Evolutionary conservation across 2,888 invertebrate genomes (phyloP).

Genomic region (Diarsia rubi): DNA sequence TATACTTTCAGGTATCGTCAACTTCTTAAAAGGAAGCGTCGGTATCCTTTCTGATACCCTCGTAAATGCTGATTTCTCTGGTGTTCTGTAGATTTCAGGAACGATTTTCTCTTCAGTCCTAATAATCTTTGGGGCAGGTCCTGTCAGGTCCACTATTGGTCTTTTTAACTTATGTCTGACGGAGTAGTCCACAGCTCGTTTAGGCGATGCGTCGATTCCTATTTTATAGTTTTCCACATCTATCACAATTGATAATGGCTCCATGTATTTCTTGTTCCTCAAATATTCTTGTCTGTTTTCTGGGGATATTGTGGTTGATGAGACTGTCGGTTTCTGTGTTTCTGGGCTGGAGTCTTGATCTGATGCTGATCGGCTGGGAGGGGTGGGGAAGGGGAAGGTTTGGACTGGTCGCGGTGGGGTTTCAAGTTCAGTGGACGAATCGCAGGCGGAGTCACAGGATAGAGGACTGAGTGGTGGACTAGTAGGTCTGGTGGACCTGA

Average conservation of each 20-base stretch:
- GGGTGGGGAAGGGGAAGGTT: conserved; percentile 89
- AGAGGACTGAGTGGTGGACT: conserved; percentile 94
- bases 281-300: conserved; percentile 83
- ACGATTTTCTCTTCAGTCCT: conserved; percentile 75
- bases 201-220: conserved; percentile 87
- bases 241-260: conserved; percentile 87
- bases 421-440: conserved; percentile 90
- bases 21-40: conserved; percentile 71
- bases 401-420: conserved; percentile 88
- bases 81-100: conserved; percentile 66
- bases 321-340: conserved; percentile 88
- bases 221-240: conserved; percentile 89
- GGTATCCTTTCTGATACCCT: conserved; percentile 73
- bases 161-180: conserved; percentile 85
- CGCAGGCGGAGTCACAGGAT: conserved; percentile 93
- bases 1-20: conserved; percentile 83
- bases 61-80: conserved; percentile 80
- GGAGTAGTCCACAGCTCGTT: conserved; percentile 88
- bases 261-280: conserved; percentile 84
- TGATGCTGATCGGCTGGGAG: conserved; percentile 91
- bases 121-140: conserved; percentile 80
- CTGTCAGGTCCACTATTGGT: conserved; percentile 77
- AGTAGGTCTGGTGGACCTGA: conserved; percentile 84
- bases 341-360: conserved; percentile 89
- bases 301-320: conserved; percentile 90